phyloP scores from a whole-genome alignment of 2,113 vertebrate species.

The Carassius auratus region DNA sequence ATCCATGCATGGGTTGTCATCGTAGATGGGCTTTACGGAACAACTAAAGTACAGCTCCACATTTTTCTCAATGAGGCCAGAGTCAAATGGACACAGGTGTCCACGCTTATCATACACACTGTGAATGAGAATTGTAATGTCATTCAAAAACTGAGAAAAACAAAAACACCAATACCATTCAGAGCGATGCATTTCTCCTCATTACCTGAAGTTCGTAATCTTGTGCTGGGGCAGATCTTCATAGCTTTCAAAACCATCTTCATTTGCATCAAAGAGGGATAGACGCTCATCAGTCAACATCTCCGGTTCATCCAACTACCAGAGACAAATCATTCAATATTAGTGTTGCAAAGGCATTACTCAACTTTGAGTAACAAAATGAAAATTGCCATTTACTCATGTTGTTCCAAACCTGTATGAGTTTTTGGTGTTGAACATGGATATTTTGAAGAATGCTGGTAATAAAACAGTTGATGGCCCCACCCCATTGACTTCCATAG shows the following conservation, averaged over 20 bases:
- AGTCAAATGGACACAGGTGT: conserved; percentile 92
- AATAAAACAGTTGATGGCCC: no score
- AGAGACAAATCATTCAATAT: neutral
- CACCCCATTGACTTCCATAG: no score
- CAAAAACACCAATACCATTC: neutral
- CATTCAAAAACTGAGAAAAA: neutral
- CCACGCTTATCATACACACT: conserved; percentile 92
- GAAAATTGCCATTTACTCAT: no score
- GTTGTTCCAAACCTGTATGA: no score
- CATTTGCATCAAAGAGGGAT: conserved; percentile 91
- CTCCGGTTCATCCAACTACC: conserved; percentile 91
- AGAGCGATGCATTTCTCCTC: neutral
- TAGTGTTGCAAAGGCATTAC: neutral
- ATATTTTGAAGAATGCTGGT: no score
- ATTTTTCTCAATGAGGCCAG: conserved; percentile 92
- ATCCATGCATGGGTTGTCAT: conserved; percentile 89
- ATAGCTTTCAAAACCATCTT: conserved; percentile 94
- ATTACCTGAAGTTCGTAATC: conserved; percentile 92
- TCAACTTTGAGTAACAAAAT: neutral
- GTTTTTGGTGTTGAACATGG: no score
- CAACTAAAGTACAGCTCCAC: conserved; percentile 93
- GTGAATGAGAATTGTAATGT: neutral
- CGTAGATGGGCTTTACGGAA: conserved; percentile 92
- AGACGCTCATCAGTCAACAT: conserved; percentile 92
- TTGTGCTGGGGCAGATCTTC: conserved; percentile 94